phyloP scores from a whole-genome alignment of 1,140 invertebrate genomes.

The Caenorhabditis briggsae region DNA sequence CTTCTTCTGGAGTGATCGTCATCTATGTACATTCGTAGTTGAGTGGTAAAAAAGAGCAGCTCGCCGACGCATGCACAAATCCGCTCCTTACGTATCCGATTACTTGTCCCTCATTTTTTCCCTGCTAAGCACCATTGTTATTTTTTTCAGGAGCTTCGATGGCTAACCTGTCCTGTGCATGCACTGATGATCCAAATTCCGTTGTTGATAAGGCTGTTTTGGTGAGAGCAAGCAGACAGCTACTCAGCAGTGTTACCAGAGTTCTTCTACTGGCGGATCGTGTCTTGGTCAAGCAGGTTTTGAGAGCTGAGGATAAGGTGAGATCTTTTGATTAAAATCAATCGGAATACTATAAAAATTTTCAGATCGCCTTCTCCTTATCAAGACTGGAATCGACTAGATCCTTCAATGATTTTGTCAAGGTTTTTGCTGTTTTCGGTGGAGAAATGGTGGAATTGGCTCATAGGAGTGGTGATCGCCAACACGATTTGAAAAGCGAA shows the following conservation, averaged over 20 bases:
- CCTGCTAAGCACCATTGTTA: slow-evolving; percentile 38
- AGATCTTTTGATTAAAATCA: not conserved
- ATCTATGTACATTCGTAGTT: not conserved
- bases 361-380: slow-evolving; percentile 81
- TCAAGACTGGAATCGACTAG: slow-evolving; percentile 88
- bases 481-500: slow-evolving; percentile 91
- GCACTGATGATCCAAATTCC: slow-evolving; percentile 65
- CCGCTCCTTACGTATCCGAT: slow-evolving; percentile 28
- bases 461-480: slow-evolving; percentile 82
- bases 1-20: not conserved
- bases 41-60: not conserved
- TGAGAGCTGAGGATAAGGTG: slow-evolving; percentile 95
- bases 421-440: slow-evolving; percentile 97
- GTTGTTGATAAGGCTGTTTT: slow-evolving; percentile 83
- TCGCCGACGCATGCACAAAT: slow-evolving; percentile 44
- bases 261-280: slow-evolving; percentile 98
- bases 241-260: slow-evolving; percentile 93
- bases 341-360: not conserved
- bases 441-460: slow-evolving; percentile 98
- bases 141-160: slow-evolving; percentile 72
- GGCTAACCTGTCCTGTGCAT: slow-evolving; percentile 71
- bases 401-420: slow-evolving; percentile 98
- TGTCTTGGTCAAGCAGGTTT: slow-evolving; percentile 95
- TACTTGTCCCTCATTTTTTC: slow-evolving; percentile 32
- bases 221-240: slow-evolving; percentile 90